Conservation (phyloP, 2,888 invertebrate species). For the Laspeyria flexula region DNA sequence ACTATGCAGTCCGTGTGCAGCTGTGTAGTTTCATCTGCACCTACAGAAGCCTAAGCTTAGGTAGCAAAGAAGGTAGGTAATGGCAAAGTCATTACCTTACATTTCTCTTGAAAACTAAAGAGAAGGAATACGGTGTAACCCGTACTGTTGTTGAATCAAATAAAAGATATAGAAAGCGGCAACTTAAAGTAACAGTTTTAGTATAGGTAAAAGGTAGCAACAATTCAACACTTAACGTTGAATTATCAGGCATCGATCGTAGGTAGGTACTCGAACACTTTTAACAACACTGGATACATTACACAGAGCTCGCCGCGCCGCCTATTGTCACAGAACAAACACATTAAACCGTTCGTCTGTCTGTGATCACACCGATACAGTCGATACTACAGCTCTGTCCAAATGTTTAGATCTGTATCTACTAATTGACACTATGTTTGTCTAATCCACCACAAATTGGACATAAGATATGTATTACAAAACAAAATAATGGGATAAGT, state of each 20-base stretch:
- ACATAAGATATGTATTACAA: slow-evolving; percentile 7
- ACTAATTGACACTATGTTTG: slow-evolving; percentile 48
- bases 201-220: slow-evolving; percentile 33
- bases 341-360: slow-evolving; percentile 47
- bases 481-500: slow-evolving; percentile 16
- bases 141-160: not conserved
- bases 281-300: slow-evolving; percentile 71
- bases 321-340: slow-evolving; percentile 48
- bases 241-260: slow-evolving; percentile 48
- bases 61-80: no score
- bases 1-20: no score
- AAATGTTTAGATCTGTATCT: slow-evolving; percentile 49
- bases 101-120: not conserved
- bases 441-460: slow-evolving; percentile 30
- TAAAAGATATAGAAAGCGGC: not conserved
- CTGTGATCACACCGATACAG: slow-evolving; percentile 41
- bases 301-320: slow-evolving; percentile 58
- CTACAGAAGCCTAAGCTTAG: no score
- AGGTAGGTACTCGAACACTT: slow-evolving; percentile 61
- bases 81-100: no score
- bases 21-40: no score
- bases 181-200: slow-evolving; percentile 22
- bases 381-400: slow-evolving; percentile 29
- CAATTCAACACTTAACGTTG: slow-evolving; percentile 63
- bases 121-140: not conserved